Evolutionary conservation across 2,797 vertebrate genomes (phyloP), one percentile per base, ranked within the genome.

Genomic region (Lacerta viridis): DNA sequence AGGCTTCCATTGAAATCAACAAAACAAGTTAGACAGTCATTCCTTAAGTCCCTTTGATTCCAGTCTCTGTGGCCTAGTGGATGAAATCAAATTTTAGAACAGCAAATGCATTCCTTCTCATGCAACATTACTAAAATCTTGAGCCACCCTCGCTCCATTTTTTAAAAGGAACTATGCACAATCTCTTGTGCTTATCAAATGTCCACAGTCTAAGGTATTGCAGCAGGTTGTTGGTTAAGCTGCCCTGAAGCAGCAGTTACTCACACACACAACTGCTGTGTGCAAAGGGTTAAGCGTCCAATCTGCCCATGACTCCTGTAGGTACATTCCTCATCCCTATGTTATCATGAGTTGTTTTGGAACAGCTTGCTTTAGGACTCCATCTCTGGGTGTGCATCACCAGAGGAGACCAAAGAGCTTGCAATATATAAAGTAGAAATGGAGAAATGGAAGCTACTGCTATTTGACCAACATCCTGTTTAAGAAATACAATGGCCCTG

Each of bases 81-180:
- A 17, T 59, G n/a, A 59, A 20, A 80, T 33, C 29, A 80, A 59
- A 59, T 29, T 80, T 15, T 59, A 80, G 43, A 79, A 83, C 64
- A 41, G 43, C n/a, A n/a, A n/a, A 69, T 71, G 80, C 27, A 83
- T 69, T 77, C 41, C 43, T 13, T 43, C 41, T 43, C 41, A 43
- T 5, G 10, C 9, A 11, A 41, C 18, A 55, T 74, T 84, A n/a
- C 20, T 74, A 15, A 39, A 17, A 84, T 13, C 18, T 25, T 75
- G 15, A 84, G 39, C 36, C 8, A 10, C 23, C 36, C 83, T 50
- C 4, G n/a, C 33, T 36, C 43, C 33, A 61, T 4, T 80, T 3
- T 80, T 3, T 80, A 18, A 10, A 27, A 4, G 33, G 18, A 27
- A 5, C 15, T 46, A 3, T 77, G 0, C 0, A 17, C 7, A 69